Percentiles rank a stretch among this genome's conserved stretches.
Conservation (phyloP, 1,140 invertebrate species). For the Stegodyphus dumicola region DNA sequence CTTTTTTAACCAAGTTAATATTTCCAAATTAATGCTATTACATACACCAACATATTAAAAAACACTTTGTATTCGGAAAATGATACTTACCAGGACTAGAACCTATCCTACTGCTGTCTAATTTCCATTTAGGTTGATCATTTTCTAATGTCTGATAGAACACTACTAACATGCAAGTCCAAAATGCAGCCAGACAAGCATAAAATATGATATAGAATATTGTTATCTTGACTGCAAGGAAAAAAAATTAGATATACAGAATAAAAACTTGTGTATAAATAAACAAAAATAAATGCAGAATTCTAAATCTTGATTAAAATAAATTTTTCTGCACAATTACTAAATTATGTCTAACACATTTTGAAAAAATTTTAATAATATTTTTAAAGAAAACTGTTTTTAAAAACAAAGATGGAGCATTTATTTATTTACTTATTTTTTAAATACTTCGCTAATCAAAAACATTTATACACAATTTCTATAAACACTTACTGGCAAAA, state of each 20-base stretch:
- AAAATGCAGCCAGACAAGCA: slow-evolving; percentile 84
- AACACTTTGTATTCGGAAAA: not conserved
- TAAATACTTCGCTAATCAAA: no score
- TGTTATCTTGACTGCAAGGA: slow-evolving; percentile 86
- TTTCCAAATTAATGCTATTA: no score
- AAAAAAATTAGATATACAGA: slow-evolving; percentile 61
- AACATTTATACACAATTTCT: no score
- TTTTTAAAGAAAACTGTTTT: no score
- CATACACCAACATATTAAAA: no score
- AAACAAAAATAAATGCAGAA: not conserved
- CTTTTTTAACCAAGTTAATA: no score
- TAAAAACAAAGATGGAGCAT: no score
- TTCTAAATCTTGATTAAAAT: not conserved
- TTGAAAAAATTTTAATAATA: no score
- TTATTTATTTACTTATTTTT: no score
- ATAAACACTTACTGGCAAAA: no score
- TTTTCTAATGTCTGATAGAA: slow-evolving; percentile 93
- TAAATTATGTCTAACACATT: no score
- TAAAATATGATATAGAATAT: slow-evolving; percentile 96
- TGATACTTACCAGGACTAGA: slow-evolving; percentile 83
- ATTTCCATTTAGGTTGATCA: slow-evolving; percentile 86
- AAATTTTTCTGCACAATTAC: no score
- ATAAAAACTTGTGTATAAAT: slow-evolving; percentile 21
- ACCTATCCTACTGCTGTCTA: slow-evolving; percentile 85
- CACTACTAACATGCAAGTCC: slow-evolving; percentile 87